Percentiles rank a stretch among this genome's conserved stretches.
Conservation (phyloP, 2,113 vertebrate species). For the Probosciger aterrimus region DNA sequence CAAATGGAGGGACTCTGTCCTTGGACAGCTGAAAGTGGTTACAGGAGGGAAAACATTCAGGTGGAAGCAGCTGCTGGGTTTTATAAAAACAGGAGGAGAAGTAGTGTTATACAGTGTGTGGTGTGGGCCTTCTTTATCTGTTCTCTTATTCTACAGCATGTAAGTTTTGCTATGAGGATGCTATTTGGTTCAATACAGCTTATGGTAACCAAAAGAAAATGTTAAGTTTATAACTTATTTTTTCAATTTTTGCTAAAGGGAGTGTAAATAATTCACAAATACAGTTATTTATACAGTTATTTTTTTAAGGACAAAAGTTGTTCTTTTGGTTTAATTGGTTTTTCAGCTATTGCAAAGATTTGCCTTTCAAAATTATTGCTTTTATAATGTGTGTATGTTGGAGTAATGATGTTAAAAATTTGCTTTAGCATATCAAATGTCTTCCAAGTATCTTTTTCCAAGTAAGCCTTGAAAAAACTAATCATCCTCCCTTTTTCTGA, state of each 20-base stretch:
- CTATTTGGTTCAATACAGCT: accelerated
- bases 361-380: neutral
- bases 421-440: neutral
- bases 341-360: neutral
- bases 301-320: neutral
- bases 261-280: neutral
- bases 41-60: neutral
- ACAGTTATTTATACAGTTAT: neutral
- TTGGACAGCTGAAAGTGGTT: neutral
- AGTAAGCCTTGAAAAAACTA: neutral
- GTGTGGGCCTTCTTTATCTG: accelerated
- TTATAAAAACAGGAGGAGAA: neutral
- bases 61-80: neutral
- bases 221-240: neutral
- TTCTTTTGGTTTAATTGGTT: neutral
- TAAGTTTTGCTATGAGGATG: accelerated
- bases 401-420: neutral
- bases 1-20: neutral
- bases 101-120: accelerated
- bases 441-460: neutral
- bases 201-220: neutral
- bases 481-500: accelerated
- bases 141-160: accelerated
- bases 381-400: neutral
- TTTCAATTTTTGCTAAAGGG: neutral